These are phyloP conservation scores for Telmatherina bonti DNA, from an alignment of 2,797 vertebrate species.

Conservation along the genomic window DNA sequence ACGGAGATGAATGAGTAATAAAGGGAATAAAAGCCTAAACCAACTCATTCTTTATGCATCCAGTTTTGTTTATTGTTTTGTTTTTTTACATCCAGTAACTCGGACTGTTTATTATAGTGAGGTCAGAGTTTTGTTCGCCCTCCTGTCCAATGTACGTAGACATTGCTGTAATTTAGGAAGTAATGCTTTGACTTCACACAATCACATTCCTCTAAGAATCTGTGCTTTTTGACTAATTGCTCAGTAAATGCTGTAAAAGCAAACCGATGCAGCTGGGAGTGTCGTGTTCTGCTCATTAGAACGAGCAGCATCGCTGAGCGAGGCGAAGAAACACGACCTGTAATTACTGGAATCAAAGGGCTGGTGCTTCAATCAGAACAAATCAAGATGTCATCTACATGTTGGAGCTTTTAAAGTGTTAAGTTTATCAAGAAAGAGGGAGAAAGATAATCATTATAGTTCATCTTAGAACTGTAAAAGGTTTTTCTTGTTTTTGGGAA, in stretches of 20 bases:
- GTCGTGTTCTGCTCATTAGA: slow-evolving; percentile 54
- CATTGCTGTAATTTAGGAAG: too few relatives aligned
- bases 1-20: too few relatives aligned
- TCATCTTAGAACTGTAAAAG: background rate
- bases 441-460: background rate
- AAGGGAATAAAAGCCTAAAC: background rate
- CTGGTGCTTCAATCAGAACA: slow-evolving; percentile 43
- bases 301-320: slow-evolving; percentile 46
- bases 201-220: background rate
- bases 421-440: background rate
- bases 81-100: slow-evolving; percentile 18
- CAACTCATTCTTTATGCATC: background rate
- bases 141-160: too few relatives aligned
- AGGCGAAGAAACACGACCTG: slow-evolving; percentile 50
- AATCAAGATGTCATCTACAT: slow-evolving; percentile 24
- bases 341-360: slow-evolving; percentile 50
- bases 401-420: background rate
- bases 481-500: too few relatives aligned
- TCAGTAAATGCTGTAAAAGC: slow-evolving; percentile 42
- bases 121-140: background rate
- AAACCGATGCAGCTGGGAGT: slow-evolving; percentile 53
- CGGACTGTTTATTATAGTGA: background rate
- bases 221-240: slow-evolving; percentile 50
- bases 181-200: background rate
- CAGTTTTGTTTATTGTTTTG: slow-evolving; percentile 14